These are phyloP conservation scores for Cataglyphis altisquamis DNA, from an alignment of 2,888 invertebrate species.

Conservation along the genomic window DNA sequence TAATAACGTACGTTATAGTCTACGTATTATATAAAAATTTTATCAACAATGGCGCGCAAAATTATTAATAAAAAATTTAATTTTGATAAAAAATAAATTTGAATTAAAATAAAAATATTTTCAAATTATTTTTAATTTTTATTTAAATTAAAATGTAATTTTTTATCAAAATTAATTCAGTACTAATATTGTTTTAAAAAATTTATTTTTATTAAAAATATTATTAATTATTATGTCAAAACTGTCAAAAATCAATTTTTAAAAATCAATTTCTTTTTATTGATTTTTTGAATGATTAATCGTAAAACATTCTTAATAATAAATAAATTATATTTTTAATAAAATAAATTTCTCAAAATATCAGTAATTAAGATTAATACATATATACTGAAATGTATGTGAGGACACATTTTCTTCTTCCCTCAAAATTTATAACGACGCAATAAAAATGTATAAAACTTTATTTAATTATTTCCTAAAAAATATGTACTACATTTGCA, in stretches of 20 bases:
- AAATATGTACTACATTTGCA: not conserved
- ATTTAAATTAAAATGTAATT: too few relatives aligned
- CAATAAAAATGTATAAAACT: not conserved
- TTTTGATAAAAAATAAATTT: too few relatives aligned
- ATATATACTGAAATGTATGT: not conserved
- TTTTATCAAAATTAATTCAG: too few relatives aligned
- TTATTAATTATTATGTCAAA: too few relatives aligned
- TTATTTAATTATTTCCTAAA: not conserved
- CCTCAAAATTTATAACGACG: not conserved
- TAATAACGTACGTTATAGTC: slow-evolving; percentile 61
- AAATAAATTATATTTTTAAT: not conserved
- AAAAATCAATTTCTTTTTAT: too few relatives aligned
- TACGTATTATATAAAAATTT: slow-evolving; percentile 50
- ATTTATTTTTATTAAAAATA: too few relatives aligned
- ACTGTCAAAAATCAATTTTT: too few relatives aligned
- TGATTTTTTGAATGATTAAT: too few relatives aligned
- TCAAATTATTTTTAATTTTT: too few relatives aligned
- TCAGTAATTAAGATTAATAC: not conserved
- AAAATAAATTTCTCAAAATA: not conserved
- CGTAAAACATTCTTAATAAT: not conserved
- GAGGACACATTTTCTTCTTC: not conserved
- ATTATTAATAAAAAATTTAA: not conserved
- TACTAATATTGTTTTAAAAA: too few relatives aligned
- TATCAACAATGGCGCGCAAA: not conserved
- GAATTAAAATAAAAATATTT: too few relatives aligned